These are phyloP conservation scores for Drosophila anomalata DNA, from an alignment of 2,888 invertebrate genomes.

Conservation along the genomic window DNA sequence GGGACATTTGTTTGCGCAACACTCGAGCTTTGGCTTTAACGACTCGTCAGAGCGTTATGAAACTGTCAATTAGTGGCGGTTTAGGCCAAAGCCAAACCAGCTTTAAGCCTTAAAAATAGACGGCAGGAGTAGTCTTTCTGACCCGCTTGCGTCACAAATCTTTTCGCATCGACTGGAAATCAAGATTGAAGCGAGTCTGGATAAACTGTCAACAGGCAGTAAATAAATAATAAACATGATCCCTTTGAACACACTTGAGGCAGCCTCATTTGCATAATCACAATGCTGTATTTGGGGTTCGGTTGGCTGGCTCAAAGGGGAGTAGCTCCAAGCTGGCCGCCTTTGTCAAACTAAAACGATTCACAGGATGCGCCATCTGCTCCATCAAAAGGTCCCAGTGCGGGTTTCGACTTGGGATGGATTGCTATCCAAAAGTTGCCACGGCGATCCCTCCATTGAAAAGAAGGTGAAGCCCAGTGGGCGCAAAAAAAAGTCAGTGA, in stretches of 20 bases:
- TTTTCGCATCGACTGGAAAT: constrained; percentile 20
- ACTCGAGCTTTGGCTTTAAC: constrained; percentile 65
- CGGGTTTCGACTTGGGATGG: constrained; percentile 15
- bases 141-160: constrained; percentile 46
- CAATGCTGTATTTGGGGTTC: constrained; percentile 50
- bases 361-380: constrained; percentile 42
- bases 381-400: constrained; percentile 23
- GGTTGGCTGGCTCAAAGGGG: constrained; percentile 6
- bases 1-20: constrained; percentile 68
- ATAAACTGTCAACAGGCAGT: constrained; percentile 70
- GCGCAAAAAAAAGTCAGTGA: background rate
- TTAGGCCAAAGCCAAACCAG: constrained; percentile 38
- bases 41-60: constrained; percentile 65
- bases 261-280: constrained; percentile 70
- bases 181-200: constrained; percentile 46
- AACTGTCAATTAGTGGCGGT: constrained; percentile 77
- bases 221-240: constrained; percentile 78
- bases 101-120: constrained; percentile 55
- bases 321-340: constrained; percentile 4
- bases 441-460: constrained; percentile 31
- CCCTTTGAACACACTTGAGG: constrained; percentile 67
- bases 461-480: constrained; percentile 24
- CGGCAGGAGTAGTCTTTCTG: background rate
- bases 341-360: constrained; percentile 41
- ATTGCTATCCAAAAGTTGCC: constrained; percentile 30